Base-by-base conservation (phyloP, 2,888 invertebrate species). In the Tenthredo scrophulariae region DNA sequence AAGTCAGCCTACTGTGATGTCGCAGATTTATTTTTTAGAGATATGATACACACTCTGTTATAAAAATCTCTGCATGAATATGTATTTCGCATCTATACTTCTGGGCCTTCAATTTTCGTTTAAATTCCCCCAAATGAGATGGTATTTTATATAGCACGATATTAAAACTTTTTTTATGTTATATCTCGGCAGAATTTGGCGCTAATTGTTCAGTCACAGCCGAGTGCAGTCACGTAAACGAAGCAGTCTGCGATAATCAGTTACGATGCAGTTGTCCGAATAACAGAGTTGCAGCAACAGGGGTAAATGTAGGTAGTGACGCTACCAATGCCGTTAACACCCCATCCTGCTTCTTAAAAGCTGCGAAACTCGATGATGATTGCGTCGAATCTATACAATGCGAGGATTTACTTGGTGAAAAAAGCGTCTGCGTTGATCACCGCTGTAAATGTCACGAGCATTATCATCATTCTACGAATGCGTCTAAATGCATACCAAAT, bases 321-420 rank as follows among this genome's bases (percentile, higher is more conserved):
- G n/a, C 6, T 54, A 85, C 88, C n/a, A 86, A 75, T 75, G 10
- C 26, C n/a, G 54, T n/a, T 10, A 58, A 87, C 6, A 67, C 82
- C 1, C 84, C 83, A 6, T 84, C 46, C 9, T 91, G 91, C 62
- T 58, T 90, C n/a, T 33, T 85, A 1, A 79, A 77, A 0, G 89
- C 87, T 0, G 54, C 65, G 6, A 80, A 85, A 26, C 87, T 89
- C 6, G n/a, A 67, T 2, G 86, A 86, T 2, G 67, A 84, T 6
- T 91, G 91, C 77, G 29, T 2, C 3, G 90, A 90, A 26, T 54
- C 84, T 6, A 18, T 40, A 0, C 91, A 91, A 33, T 91, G 91
- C 79, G 10, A 65, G 0, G 22, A 54, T 13, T 84, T 84, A 1
- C 89, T 90, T 1, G 5, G 18, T 0, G 22, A 88, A 0, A 33